phyloP scores from a whole-genome alignment of 2,113 vertebrate species.

The Herpetotheres cachinnans region DNA sequence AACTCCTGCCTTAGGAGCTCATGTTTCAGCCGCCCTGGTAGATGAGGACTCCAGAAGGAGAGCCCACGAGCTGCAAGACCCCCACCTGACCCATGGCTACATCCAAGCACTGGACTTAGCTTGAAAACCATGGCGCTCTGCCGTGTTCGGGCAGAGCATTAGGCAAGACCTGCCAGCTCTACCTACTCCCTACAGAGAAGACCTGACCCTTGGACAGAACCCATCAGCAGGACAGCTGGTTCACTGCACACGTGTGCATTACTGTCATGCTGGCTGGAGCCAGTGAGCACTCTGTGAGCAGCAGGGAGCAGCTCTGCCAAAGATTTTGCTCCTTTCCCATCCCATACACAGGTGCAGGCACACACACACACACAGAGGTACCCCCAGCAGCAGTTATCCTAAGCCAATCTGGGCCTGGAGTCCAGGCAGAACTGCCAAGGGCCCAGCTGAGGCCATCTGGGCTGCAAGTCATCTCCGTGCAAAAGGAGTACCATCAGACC shows the following conservation, averaged over 20 bases:
- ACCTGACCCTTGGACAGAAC: background rate
- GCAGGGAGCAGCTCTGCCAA: background rate
- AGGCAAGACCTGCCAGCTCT: background rate
- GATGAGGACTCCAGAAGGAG: background rate
- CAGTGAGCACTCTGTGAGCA: background rate
- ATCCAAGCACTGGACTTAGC: background rate
- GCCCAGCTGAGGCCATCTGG: slow-evolving; percentile 42
- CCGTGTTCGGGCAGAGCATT: background rate
- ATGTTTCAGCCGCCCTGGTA: background rate
- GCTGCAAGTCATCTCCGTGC: background rate
- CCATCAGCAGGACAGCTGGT: background rate
- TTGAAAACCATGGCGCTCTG: background rate
- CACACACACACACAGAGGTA: background rate
- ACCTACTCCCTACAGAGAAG: background rate
- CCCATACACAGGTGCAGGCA: background rate
- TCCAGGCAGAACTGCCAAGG: slow-evolving; percentile 16
- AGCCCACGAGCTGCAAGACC: background rate
- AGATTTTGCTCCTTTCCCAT: background rate
- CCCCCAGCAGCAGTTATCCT: background rate
- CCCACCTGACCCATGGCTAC: background rate
- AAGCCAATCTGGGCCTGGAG: background rate
- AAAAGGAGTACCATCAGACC: background rate
- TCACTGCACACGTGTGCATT: background rate
- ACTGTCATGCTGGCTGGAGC: background rate
- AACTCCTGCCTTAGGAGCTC: background rate